Evolutionary conservation across 2,888 invertebrate genomes (phyloP), one percentile per base, ranked within the genome.

Genomic region (Amphipoea lucens): DNA sequence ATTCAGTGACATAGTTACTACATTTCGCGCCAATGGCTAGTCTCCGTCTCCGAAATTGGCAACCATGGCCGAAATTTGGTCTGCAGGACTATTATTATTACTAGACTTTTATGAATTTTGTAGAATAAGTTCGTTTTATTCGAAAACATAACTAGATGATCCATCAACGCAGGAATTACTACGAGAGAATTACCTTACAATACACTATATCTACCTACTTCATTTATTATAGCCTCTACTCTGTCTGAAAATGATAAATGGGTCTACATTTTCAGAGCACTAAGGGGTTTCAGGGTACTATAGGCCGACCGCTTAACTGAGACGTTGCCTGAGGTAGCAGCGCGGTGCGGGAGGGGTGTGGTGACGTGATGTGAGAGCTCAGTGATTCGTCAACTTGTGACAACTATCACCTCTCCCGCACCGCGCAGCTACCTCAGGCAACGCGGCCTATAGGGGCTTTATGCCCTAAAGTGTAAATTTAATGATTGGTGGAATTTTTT

Each of bases 191-290:
- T 62, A 63, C 29, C 17, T 63, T 29, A 63, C 4, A 60, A 60
- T 29, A n/a, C 12, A 12, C 4, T 12, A 60, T 29, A 60, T 29
- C 5, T 62, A 29, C 29, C n/a, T 60, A 60, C n/a, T 42, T 69
- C 12, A 42, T 60, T 60, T 12, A 1, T 5, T n/a, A 14, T 17
- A 70, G n/a, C 20, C 51, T 7, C 4, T 36, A 17, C 0, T 5
- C 14, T 63, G 45, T 62, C 14, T 63, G n/a, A 54, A 63, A 80
- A 80, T 80, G 51, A 75, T 42, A 77, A 77, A 80, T 82, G 36
- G 12, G 51, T 29, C 63, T 29, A 29, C 45, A 67, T 68, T 76
- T 82, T 77, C 54, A 76, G 23, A 63, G 6, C 57, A 51, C 76
- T 29, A 23, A 11, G 2, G 29, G 29, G 29, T 29, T 29, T 29